phyloP scores from a whole-genome alignment of 2,888 invertebrate genomes.

The Eilema caniola region DNA sequence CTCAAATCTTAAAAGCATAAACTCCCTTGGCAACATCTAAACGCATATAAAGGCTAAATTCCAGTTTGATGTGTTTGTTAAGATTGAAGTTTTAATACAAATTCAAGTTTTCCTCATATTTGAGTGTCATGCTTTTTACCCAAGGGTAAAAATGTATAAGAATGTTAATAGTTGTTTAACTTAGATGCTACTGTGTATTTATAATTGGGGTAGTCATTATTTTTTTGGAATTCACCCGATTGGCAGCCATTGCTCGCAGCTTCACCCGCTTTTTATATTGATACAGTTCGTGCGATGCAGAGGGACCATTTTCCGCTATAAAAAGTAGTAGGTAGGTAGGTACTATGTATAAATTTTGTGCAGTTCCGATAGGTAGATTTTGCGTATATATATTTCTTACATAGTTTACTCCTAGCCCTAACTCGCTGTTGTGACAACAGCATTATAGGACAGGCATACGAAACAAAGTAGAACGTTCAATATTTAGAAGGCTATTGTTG shows the following conservation, averaged over 20 bases:
- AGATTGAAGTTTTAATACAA: background rate
- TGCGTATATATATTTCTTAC: constrained; percentile 2
- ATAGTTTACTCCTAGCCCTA: background rate
- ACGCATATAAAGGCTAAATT: constrained; percentile 17
- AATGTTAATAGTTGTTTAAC: background rate
- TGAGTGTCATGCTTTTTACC: background rate
- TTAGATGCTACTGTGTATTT: background rate
- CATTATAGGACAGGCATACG: background rate
- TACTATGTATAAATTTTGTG: no score
- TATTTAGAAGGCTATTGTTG: background rate
- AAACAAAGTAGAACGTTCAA: background rate
- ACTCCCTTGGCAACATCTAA: constrained; percentile 28
- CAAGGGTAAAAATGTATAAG: background rate
- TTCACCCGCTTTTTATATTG: no score
- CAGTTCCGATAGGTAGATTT: no score
- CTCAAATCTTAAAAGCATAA: constrained; percentile 38
- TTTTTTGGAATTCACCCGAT: no score
- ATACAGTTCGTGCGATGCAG: no score
- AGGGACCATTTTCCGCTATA: no score
- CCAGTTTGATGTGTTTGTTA: background rate
- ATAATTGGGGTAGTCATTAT: background rate
- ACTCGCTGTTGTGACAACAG: background rate
- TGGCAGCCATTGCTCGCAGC: no score
- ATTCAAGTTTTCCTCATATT: background rate
- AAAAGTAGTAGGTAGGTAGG: no score